Base-by-base conservation (phyloP, 2,888 invertebrate genomes). In the Prosapia bicincta region DNA sequence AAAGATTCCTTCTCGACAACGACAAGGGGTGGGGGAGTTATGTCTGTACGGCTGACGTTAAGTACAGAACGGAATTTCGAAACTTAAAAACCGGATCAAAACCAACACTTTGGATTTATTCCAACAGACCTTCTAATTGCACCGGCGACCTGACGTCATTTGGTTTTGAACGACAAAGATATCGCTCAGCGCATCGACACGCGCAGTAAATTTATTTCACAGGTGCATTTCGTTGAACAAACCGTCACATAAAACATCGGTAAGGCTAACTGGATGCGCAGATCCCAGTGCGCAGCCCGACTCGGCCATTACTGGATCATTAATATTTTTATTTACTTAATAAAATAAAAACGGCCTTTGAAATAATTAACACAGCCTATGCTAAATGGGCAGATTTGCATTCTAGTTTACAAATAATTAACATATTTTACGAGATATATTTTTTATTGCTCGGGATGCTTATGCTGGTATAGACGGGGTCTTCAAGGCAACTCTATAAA, bases 291-390 rank as follows among this genome's bases (percentile, higher is more conserved):
- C 25, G 26, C 26, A 32, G 69, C 38, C 72, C 25, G 38, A 24
- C 26, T 32, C 7, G 26, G 6, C 5, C 38, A 24, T 15, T 13
- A 38, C 15, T 3, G 1, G 15, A 38, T 3, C 69, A 66, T 74
- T 69, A 69, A 69, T 69, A 43, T 74, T 73, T 74, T 74, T 74
- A 74, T 74, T 65, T 65, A 25, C 74, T 20, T 66, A 74, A 74
- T 74, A 74, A 74, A 74, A 69, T 69, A 28, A 32, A 69, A 25
- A 54, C n/a, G 23, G 73, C 23, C 28, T 54, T 30, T 69, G 69
- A 74, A 74, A 74, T 74, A 74, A 74, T 74, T 74, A 74, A 69
- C 69, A 69, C 69, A 74, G 69, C 66, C 69, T 74, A 74, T 74
- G 69, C 30, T 65, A 69, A 69, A 30, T 65, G 15, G 15, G 73